These are phyloP conservation scores for Drosophila dives DNA, from an alignment of 2,888 invertebrate species.

Conservation along the genomic window DNA sequence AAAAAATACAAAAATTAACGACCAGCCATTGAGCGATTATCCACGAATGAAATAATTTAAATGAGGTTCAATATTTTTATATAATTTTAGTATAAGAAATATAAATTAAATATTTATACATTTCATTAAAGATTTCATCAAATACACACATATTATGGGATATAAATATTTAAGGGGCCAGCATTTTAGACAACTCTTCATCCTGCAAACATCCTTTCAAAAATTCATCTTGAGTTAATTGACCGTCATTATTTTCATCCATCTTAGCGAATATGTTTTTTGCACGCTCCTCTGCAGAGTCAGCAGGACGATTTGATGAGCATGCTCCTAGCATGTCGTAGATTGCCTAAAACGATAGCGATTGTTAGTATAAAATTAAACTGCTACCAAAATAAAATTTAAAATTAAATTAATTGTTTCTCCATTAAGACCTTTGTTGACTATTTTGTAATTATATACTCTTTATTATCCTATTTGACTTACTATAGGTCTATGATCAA, in stretches of 20 bases:
- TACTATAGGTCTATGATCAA: background rate
- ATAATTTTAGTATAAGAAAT: constrained; percentile 82
- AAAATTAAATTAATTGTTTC: background rate
- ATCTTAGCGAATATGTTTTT: constrained; percentile 99
- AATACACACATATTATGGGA: constrained; percentile 80
- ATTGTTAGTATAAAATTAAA: background rate
- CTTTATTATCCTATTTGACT: background rate
- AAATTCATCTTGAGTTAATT: constrained; percentile 98
- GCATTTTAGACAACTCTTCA: constrained; percentile 97
- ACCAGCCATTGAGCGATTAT: background rate
- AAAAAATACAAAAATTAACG: background rate
- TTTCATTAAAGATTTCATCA: constrained; percentile 82
- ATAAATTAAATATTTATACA: constrained; percentile 83
- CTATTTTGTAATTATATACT: background rate
- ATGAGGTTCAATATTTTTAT: constrained; percentile 69
- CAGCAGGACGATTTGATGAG: constrained; percentile 96
- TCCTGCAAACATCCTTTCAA: constrained; percentile 98
- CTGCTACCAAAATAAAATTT: background rate
- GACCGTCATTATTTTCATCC: constrained; percentile 99
- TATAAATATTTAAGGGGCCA: constrained; percentile 91
- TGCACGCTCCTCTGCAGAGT: constrained; percentile 98
- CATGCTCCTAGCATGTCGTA: constrained; percentile 99
- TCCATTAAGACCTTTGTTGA: background rate
- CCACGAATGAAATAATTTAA: constrained; percentile 37
- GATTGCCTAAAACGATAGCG: constrained; percentile 91